Evolutionary conservation across 2,113 vertebrate genomes (phyloP).

Genomic region (Pristiophorus japonicus): DNA sequence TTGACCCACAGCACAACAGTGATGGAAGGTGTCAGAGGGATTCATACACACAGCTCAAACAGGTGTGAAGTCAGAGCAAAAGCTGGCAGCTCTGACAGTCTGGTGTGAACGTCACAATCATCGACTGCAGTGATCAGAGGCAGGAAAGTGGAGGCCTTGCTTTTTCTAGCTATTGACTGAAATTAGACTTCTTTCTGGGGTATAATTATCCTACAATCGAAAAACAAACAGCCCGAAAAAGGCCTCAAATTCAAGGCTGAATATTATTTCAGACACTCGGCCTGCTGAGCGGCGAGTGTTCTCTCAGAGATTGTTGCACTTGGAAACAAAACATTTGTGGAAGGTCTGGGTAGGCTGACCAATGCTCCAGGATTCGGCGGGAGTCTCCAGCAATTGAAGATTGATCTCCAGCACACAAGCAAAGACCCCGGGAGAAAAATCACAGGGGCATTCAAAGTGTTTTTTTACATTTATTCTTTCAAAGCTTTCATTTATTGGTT

Average conservation of each 20-base stretch:
- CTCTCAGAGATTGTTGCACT: no score
- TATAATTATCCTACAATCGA: constrained; percentile 70
- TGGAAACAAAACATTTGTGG: no score
- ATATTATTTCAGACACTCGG: constrained; percentile 48
- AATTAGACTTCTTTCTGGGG: constrained; percentile 71
- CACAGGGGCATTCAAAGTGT: background rate
- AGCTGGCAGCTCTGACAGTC: background rate
- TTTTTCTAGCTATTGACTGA: constrained; percentile 70
- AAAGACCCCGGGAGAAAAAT: background rate
- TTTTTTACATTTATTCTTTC: background rate
- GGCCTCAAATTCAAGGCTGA: constrained; percentile 39
- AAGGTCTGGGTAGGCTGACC: no score
- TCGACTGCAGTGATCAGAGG: background rate
- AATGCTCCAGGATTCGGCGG: background rate
- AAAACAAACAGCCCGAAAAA: constrained; percentile 67
- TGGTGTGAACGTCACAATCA: background rate
- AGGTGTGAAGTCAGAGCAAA: background rate
- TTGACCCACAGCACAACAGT: background rate
- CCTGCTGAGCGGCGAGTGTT: background rate
- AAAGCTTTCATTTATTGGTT: background rate
- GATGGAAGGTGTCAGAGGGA: background rate
- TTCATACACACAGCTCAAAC: background rate
- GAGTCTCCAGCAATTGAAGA: background rate
- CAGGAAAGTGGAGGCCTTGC: constrained; percentile 43
- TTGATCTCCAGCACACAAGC: background rate